Evolutionary conservation across 2,113 vertebrate genomes (phyloP).

Genomic region (Carlito syrichta): DNA sequence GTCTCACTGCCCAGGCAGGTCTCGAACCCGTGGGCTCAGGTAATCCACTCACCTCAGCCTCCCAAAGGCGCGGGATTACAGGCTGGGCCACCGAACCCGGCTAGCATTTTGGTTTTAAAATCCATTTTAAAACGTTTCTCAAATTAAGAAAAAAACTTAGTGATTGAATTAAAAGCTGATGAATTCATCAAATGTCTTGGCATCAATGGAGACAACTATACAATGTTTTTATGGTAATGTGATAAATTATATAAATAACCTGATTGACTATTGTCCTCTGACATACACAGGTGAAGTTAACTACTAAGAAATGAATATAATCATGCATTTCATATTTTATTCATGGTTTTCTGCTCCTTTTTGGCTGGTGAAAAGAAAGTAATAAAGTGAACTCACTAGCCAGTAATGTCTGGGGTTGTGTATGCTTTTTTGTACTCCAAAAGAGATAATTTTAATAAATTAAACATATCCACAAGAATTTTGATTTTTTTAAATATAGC

Average conservation of each 20-base stretch:
- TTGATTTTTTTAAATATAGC: background rate
- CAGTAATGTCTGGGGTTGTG: background rate
- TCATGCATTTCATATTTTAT: background rate
- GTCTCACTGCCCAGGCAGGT: too few relatives aligned
- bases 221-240: background rate
- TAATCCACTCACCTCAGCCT: too few relatives aligned
- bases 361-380: background rate
- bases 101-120: background rate
- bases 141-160: background rate
- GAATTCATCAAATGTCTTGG: background rate
- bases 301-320: background rate
- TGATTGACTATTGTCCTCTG: background rate
- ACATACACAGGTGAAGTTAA: background rate
- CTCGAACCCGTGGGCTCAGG: too few relatives aligned
- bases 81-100: too few relatives aligned
- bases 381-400: background rate
- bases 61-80: too few relatives aligned
- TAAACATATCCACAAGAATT: background rate
- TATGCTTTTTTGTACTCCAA: background rate
- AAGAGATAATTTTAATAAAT: background rate
- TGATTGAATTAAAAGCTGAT: background rate
- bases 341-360: background rate
- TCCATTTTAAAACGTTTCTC: background rate
- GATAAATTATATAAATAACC: slow-evolving; percentile 11
- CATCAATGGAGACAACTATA: slow-evolving; percentile 59